phyloP scores from a whole-genome alignment of 1,140 invertebrate species.

The Cydia splendana region DNA sequence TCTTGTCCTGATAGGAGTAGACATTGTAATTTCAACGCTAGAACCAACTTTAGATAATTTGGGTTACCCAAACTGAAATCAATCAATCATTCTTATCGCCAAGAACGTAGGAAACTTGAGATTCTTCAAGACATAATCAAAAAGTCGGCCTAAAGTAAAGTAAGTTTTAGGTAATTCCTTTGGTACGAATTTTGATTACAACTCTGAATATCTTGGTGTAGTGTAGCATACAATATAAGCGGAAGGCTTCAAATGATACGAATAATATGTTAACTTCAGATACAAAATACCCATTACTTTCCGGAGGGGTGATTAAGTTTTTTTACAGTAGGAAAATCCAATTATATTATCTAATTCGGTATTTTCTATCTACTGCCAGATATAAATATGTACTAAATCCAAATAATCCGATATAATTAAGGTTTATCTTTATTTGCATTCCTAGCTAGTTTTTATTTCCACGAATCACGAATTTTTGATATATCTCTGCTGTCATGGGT shows the following conservation, averaged over 20 bases:
- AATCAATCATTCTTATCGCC: constrained; percentile 13
- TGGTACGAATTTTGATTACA: too few relatives aligned
- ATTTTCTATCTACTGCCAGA: not conserved
- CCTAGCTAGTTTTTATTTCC: not conserved
- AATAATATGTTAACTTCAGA: too few relatives aligned
- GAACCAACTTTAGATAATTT: not conserved
- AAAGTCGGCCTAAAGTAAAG: not conserved
- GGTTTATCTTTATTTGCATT: not conserved
- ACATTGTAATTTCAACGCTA: not conserved
- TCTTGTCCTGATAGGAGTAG: not conserved
- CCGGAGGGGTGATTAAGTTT: too few relatives aligned
- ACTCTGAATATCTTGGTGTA: too few relatives aligned
- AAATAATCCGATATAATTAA: not conserved
- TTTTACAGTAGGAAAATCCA: too few relatives aligned
- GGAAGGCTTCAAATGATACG: too few relatives aligned
- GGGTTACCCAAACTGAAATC: not conserved
- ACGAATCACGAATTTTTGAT: not conserved
- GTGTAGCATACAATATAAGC: too few relatives aligned
- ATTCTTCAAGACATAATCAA: not conserved
- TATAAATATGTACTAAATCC: not conserved
- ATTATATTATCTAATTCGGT: not conserved
- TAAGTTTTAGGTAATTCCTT: too few relatives aligned
- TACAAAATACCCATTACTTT: too few relatives aligned
- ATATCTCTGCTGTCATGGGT: not conserved
- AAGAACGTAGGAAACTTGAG: not conserved